Base-by-base conservation (phyloP, 2,797 vertebrate species). In the Heliangelus exortis region DNA sequence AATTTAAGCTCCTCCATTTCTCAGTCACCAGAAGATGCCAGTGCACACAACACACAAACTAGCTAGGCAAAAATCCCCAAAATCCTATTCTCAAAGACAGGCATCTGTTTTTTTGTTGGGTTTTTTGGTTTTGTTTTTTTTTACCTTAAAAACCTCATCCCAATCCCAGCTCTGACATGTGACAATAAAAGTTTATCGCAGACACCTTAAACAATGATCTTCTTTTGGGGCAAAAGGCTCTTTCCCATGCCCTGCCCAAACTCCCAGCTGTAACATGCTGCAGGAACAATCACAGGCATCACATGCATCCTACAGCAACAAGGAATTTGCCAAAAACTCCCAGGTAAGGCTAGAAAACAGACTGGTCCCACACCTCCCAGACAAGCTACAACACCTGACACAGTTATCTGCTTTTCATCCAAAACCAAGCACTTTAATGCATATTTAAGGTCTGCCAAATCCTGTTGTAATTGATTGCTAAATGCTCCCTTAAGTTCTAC, bases 371-470 rank as follows among this genome's bases (percentile, higher is more conserved):
- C 57, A 90, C 15, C 28, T 74, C 54, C 47, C 41, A 74, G 62
- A 51, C 84, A 87, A 92, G 84, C 72, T 71, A 16, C 21, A 83
- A 87, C 92, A 91, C 54, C 87, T 25, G 31, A 59, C 84, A 84
- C 82, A 3, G 0, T 59, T 36, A 89, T n/a, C 75, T 92, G 36
- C 84, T 92, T 45, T 74, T 36, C 61, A 63, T 77, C 87, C 75
- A 53, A 93, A 66, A 3, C 36, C 50, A 84, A 63, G 68, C 11
- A 69, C 19, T 92, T 89, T 4, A 50, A 11, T 16, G 13, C 11
- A 8, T 12, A 28, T 34, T 66, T 59, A 54, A 76, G 15, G 21
- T 78, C 58, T 87, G 83, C 69, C 92, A 92, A 84, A 59, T 48
- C 17, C 54, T 43, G 22, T 5, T 65, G 72, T 33, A 83, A 77